phyloP scores from a whole-genome alignment of 1,140 invertebrate genomes.

The Gryon sp. region DNA sequence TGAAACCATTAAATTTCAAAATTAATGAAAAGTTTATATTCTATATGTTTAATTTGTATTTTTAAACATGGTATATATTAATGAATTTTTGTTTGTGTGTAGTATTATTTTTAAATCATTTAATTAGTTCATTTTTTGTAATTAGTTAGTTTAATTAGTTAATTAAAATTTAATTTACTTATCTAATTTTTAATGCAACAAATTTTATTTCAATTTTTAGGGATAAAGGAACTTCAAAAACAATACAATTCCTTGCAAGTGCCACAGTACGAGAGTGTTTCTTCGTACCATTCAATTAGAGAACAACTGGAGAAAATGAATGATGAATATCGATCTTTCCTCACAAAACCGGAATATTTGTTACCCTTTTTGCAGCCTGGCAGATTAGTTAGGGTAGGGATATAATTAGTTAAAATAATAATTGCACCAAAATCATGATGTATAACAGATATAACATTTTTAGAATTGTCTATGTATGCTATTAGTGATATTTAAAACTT shows the following conservation, averaged over 20 bases:
- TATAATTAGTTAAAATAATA: too few relatives aligned
- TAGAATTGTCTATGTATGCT: too few relatives aligned
- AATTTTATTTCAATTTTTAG: conserved; percentile 77
- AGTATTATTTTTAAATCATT: too few relatives aligned
- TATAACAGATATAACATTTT: too few relatives aligned
- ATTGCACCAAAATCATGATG: too few relatives aligned
- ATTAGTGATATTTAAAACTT: too few relatives aligned
- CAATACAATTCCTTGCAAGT: conserved; percentile 84
- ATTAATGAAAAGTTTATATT: too few relatives aligned
- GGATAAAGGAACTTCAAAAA: conserved; percentile 86
- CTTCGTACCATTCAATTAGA: conserved; percentile 91
- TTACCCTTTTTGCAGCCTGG: conserved; percentile 97
- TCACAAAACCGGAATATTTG: conserved; percentile 93
- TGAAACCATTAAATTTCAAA: too few relatives aligned
- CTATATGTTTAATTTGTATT: too few relatives aligned
- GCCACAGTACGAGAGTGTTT: conserved; percentile 88
- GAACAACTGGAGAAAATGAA: conserved; percentile 88
- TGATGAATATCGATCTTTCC: conserved; percentile 86
- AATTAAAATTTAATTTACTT: conserved; percentile 4
- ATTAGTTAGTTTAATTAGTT: neutral
- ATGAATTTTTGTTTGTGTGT: too few relatives aligned
- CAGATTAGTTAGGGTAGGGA: conserved; percentile 90
- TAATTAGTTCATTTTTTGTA: too few relatives aligned
- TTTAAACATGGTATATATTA: too few relatives aligned
- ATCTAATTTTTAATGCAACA: conserved; percentile 21